Conservation (phyloP, 2,797 vertebrate species). For the Holocentrus rufus region DNA sequence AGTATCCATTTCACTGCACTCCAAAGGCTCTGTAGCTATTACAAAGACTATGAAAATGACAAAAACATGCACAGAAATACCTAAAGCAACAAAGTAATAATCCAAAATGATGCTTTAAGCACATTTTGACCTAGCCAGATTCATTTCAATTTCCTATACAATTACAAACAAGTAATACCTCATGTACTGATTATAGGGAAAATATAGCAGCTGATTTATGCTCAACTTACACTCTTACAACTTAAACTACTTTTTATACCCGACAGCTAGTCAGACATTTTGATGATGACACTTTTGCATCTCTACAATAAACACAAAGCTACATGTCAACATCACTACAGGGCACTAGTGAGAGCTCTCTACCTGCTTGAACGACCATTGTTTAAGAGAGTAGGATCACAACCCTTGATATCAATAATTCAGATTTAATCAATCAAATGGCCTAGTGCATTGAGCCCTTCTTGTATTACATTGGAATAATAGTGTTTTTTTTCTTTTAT, state of each 20-base stretch:
- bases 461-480: constrained; percentile 36
- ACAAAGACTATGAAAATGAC: constrained; percentile 30
- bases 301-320: constrained; percentile 15
- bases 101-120: neutral
- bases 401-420: constrained; percentile 27
- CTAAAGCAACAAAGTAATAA: constrained; percentile 3
- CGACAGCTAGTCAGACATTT: constrained; percentile 1
- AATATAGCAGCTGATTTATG: neutral
- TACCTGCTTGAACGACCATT: constrained; percentile 3
- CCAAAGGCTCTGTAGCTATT: constrained; percentile 46
- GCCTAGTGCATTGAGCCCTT: constrained; percentile 2
- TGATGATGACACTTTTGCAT: constrained; percentile 1
- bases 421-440: constrained; percentile 37
- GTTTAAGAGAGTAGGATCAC: constrained; percentile 8
- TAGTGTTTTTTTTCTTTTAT: constrained; percentile 17
- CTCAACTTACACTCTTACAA: neutral
- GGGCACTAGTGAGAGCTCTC: constrained; percentile 2
- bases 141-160: neutral
- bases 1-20: constrained; percentile 79
- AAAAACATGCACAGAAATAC: constrained; percentile 60
- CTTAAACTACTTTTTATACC: neutral
- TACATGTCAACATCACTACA: constrained; percentile 2
- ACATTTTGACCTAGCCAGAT: neutral
- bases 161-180: neutral
- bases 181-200: neutral